These are phyloP conservation scores for Microcebus murinus DNA, from an alignment of 2,113 vertebrate genomes.

Conservation along the genomic window DNA sequence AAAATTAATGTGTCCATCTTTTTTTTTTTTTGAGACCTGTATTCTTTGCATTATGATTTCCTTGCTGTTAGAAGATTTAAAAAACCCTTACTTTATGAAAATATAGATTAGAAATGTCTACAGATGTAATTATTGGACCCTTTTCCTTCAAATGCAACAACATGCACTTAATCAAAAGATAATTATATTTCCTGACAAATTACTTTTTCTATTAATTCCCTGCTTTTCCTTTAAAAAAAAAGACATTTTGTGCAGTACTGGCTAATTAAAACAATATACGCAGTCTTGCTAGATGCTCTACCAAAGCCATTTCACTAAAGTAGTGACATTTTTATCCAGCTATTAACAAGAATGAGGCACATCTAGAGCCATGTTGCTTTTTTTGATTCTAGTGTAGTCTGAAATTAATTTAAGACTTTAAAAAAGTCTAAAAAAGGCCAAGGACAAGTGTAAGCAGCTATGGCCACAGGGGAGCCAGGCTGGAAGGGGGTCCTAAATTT, in stretches of 20 bases:
- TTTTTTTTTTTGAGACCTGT: not conserved
- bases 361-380: not conserved
- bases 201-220: conserved; percentile 57
- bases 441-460: not conserved
- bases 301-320: not conserved
- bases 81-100: not conserved
- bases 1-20: not conserved
- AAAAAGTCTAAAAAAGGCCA: not conserved
- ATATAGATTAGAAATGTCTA: conserved; percentile 19
- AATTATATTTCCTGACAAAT: conserved; percentile 63
- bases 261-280: conserved; percentile 61
- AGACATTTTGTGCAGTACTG: not conserved
- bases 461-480: not conserved
- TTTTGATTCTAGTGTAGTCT: not conserved
- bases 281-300: not conserved
- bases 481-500: not conserved
- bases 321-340: conserved; percentile 5
- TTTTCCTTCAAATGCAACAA: conserved; percentile 55
- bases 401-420: conserved; percentile 12
- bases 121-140: conserved; percentile 16
- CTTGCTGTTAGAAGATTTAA: conserved; percentile 3
- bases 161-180: conserved; percentile 67
- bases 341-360: not conserved
- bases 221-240: not conserved
- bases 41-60: conserved; percentile 6